These are phyloP conservation scores for Cardiocondyla obscurior DNA, from an alignment of 1,140 invertebrate genomes.

Conservation along the genomic window DNA sequence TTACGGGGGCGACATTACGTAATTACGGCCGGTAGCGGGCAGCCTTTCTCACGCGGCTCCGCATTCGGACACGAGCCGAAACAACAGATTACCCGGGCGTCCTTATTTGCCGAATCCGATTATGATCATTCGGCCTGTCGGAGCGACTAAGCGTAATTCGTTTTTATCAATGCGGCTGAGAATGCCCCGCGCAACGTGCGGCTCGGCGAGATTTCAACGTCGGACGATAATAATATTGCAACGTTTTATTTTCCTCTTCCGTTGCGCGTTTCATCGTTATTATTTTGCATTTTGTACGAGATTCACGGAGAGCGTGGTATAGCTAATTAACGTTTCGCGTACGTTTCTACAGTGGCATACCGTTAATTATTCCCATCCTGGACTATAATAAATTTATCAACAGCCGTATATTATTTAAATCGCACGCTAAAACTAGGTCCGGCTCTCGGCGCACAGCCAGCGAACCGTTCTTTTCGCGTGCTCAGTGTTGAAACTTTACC, in stretches of 20 bases:
- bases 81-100: not conserved
- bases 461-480: not conserved
- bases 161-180: slow-evolving; percentile 27
- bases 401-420: slow-evolving; percentile 46
- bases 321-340: slow-evolving; percentile 47
- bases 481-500: not conserved
- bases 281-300: slow-evolving; percentile 45
- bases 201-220: slow-evolving; percentile 3
- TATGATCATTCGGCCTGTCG: slow-evolving; percentile 11
- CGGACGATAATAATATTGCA: slow-evolving; percentile 24
- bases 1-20: slow-evolving; percentile 17
- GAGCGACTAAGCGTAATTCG: slow-evolving; percentile 11
- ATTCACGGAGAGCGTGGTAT: not conserved
- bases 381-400: slow-evolving; percentile 46
- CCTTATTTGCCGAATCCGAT: slow-evolving; percentile 40
- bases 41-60: not conserved
- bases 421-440: slow-evolving; percentile 12
- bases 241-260: slow-evolving; percentile 5
- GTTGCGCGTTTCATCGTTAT: slow-evolving; percentile 28
- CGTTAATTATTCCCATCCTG: slow-evolving; percentile 38
- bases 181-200: not conserved
- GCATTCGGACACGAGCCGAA: not conserved
- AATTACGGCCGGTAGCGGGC: slow-evolving; percentile 36
- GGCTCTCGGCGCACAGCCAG: not conserved
- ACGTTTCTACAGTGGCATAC: not conserved